phyloP scores from a whole-genome alignment of 2,113 vertebrate species.

The Gobiocypris rarus region DNA sequence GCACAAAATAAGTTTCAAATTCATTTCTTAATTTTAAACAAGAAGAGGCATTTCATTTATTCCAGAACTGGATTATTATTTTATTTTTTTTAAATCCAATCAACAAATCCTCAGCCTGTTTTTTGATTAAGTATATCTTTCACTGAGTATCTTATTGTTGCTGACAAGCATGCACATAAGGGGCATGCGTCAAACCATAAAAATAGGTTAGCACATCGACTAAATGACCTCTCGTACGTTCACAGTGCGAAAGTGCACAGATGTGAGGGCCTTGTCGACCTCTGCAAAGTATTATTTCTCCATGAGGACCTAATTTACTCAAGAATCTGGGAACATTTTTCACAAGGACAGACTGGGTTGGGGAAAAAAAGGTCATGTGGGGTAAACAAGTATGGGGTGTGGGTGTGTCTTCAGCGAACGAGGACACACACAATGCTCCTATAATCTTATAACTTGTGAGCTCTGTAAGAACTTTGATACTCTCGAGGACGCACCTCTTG shows the following conservation, averaged over 20 bases:
- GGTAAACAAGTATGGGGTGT: slow-evolving; percentile 4
- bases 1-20: not conserved
- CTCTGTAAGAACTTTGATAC: not conserved
- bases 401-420: slow-evolving; percentile 15
- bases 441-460: not conserved
- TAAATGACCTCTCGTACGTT: not conserved
- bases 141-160: not conserved
- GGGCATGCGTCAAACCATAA: not conserved
- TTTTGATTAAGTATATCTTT: too few relatives aligned
- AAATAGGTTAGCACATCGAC: not conserved
- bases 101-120: not conserved
- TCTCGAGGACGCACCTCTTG: not conserved
- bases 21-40: not conserved
- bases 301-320: slow-evolving; percentile 48
- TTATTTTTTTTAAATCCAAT: not conserved
- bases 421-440: slow-evolving; percentile 7
- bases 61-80: not conserved
- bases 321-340: slow-evolving; percentile 43
- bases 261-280: not conserved
- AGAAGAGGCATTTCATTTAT: not conserved
- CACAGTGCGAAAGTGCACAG: not conserved
- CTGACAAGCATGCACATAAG: not conserved
- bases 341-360: slow-evolving; percentile 19
- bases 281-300: slow-evolving; percentile 20
- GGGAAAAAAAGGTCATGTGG: slow-evolving; percentile 30